phyloP scores from a whole-genome alignment of 2,888 invertebrate genomes.

The Plemyria rubiginata region DNA sequence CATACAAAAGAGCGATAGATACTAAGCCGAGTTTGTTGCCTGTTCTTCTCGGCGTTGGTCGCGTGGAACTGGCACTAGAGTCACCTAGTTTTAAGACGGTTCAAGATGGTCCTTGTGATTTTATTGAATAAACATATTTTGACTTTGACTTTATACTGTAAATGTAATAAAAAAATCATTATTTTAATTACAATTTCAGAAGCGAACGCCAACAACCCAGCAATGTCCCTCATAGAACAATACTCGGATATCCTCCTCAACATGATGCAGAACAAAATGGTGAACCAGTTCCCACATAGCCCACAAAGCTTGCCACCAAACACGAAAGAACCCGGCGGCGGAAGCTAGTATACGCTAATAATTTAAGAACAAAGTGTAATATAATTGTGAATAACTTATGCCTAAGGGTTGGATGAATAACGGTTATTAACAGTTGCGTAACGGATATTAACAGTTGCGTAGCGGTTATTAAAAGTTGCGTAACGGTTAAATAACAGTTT shows the following conservation, averaged over 20 bases:
- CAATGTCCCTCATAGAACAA: slow-evolving; percentile 85
- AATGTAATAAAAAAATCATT: too few relatives aligned
- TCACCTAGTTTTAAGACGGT: too few relatives aligned
- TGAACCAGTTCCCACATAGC: slow-evolving; percentile 69
- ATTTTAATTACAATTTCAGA: slow-evolving; percentile 51
- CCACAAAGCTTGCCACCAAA: slow-evolving; percentile 72
- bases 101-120: too few relatives aligned
- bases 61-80: too few relatives aligned
- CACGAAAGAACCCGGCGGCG: slow-evolving; percentile 58
- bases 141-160: too few relatives aligned
- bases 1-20: too few relatives aligned
- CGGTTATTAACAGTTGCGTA: too few relatives aligned
- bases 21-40: too few relatives aligned
- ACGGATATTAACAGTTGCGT: too few relatives aligned
- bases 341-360: slow-evolving; percentile 67
- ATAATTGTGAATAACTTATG: slow-evolving; percentile 29
- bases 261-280: slow-evolving; percentile 81
- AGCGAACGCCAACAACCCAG: slow-evolving; percentile 64
- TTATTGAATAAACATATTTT: too few relatives aligned
- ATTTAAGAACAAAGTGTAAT: slow-evolving; percentile 10
- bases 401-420: slow-evolving; percentile 6
- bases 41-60: too few relatives aligned
- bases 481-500: not conserved
- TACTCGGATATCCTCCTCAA: slow-evolving; percentile 86
- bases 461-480: too few relatives aligned